Conservation (phyloP, 2,888 invertebrate species). For the Oligia latruncula region DNA sequence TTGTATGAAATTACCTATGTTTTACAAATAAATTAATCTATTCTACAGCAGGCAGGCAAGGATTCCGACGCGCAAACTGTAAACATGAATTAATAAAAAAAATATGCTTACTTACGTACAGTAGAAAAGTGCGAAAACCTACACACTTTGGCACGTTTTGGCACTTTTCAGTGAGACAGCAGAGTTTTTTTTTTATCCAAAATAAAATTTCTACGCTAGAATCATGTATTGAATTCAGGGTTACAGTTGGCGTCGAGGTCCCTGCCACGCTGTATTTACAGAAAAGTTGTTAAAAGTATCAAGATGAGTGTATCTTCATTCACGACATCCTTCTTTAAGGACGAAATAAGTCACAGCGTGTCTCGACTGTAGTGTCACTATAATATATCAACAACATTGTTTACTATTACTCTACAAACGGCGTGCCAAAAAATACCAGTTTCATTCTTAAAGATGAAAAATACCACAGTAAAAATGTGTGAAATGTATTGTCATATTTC, state of each 20-base stretch:
- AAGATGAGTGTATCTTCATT: not conserved
- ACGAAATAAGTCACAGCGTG: not conserved
- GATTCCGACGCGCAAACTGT: not conserved
- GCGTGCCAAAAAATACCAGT: not conserved
- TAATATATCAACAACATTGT: not conserved
- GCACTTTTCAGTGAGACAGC: not conserved
- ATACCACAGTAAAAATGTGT: not conserved
- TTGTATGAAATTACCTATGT: no score
- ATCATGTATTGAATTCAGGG: not conserved
- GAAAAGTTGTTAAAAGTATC: slow-evolving; percentile 4
- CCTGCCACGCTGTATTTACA: not conserved
- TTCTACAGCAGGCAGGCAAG: not conserved
- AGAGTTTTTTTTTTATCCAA: no score
- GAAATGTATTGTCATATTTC: slow-evolving; percentile 1
- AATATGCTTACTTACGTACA: not conserved
- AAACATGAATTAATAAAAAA: not conserved
- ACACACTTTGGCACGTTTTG: no score
- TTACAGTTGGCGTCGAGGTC: not conserved
- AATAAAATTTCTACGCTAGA: no score
- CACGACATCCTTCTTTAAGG: no score
- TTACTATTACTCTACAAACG: not conserved
- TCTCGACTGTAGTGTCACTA: no score
- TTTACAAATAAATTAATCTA: no score
- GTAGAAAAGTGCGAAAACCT: no score
- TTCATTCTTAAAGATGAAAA: slow-evolving; percentile 5